Base-by-base conservation (phyloP, 1,140 invertebrate genomes). In the Ditylenchus dipsaci region DNA sequence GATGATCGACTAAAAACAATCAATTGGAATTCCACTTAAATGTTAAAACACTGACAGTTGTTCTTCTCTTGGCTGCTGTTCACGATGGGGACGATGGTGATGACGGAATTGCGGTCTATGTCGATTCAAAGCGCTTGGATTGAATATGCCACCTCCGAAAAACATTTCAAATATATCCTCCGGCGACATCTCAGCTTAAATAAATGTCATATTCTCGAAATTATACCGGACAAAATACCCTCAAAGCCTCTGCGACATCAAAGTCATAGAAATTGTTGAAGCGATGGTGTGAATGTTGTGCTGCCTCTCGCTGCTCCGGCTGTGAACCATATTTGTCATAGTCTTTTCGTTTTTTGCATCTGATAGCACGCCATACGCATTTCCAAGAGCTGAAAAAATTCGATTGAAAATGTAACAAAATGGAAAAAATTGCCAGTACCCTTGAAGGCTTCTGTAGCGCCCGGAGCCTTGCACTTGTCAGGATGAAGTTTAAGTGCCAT, bases 81-180 rank as follows among this genome's bases (percentile, higher is more conserved):
- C 33, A 11, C 33, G 33, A 38, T 3, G 3, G 11, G 3, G 64
- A 11, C 38, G 62, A 9, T 76, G 62, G 17, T 67, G 72, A 38
- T 27, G 33, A 27, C 63, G 65, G 62, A 75, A 80, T 5, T 76
- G 69, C n/a, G 56, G 30, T 29, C 70, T 56, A n/a, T 78, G 65
- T 47, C 78, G 63, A 27, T 73, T 59, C 23, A 76, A 38, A 27
- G 68, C 65, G 42, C 77, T 76, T 17, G 75, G 53, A 1, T 88
- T 87, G 76, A 91, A 90, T 17, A 38, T 38, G 3, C 90, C 90
- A 26, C 90, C 89, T 38, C 92, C 92, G 83, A 98, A 98, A 86
- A 98, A 98, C 92, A 97, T 96, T 84, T 95, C 97, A 85, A 97
- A 98, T 0, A 98, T 85, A 84, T 98, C 95, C 83, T 98, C 95